These are phyloP conservation scores for Xenentodon cancila DNA, from an alignment of 2,797 vertebrate genomes.

Conservation along the genomic window DNA sequence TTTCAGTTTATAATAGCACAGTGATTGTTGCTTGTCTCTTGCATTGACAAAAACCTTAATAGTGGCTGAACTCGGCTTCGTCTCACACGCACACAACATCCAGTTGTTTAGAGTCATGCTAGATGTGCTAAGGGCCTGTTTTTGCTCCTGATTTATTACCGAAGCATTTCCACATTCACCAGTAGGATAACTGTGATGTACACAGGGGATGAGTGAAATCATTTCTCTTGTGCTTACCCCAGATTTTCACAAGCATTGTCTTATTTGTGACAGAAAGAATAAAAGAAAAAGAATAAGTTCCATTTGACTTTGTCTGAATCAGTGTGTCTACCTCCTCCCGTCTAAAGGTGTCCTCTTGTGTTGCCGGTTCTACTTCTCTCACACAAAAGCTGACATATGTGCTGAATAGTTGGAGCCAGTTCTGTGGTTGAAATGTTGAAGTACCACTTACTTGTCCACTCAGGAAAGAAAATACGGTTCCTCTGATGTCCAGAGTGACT, in stretches of 20 bases:
- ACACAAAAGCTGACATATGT: constrained; percentile 7
- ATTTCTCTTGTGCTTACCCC: constrained; percentile 50
- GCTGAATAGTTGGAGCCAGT: neutral
- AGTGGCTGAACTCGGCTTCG: constrained; percentile 24
- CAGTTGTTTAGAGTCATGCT: constrained; percentile 72
- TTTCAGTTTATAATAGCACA: neutral
- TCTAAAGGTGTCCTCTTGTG: neutral
- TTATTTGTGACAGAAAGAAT: constrained; percentile 32
- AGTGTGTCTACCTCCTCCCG: neutral
- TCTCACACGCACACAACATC: constrained; percentile 39
- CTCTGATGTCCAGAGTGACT: constrained; percentile 50
- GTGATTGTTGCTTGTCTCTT: neutral
- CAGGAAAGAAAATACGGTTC: constrained; percentile 43
- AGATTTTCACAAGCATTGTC: constrained; percentile 16
- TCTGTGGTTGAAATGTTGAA: constrained; percentile 22
- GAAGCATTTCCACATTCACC: constrained; percentile 73
- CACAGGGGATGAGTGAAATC: constrained; percentile 77
- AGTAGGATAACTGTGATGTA: constrained; percentile 77
- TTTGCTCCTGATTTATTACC: constrained; percentile 79
- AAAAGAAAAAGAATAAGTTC: constrained; percentile 25
- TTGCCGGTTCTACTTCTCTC: constrained; percentile 1
- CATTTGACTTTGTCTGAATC: constrained; percentile 17
- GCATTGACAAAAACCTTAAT: neutral
- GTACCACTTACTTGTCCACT: constrained; percentile 44
- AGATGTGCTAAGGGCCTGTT: constrained; percentile 56